These are phyloP conservation scores for Paralvinella palmiformis DNA, from an alignment of 1,140 invertebrate species.

Conservation along the genomic window DNA sequence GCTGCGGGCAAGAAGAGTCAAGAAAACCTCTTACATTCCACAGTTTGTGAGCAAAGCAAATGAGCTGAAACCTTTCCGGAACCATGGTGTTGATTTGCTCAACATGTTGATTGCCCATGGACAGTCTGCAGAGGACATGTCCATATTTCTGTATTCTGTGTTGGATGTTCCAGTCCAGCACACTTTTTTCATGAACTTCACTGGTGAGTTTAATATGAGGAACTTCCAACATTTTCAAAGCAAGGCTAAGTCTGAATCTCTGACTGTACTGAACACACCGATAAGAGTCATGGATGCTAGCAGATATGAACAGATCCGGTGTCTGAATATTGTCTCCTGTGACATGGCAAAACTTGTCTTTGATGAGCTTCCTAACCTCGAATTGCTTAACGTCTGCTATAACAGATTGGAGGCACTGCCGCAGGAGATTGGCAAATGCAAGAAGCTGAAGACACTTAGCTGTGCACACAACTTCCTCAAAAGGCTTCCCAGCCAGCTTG, in stretches of 20 bases:
- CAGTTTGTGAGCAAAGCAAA: not conserved
- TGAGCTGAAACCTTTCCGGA: constrained; percentile 9
- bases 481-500: constrained; percentile 10
- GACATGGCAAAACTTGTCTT: not conserved
- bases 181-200: constrained; percentile 6
- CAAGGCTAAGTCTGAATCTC: not conserved
- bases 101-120: constrained; percentile 9
- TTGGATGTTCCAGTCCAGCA: constrained; percentile 10
- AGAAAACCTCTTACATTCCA: not conserved
- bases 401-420: constrained; percentile 10
- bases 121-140: constrained; percentile 7
- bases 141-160: constrained; percentile 13
- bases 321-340: constrained; percentile 13
- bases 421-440: not conserved
- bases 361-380: constrained; percentile 3
- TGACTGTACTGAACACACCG: constrained; percentile 5
- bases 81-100: not conserved
- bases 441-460: constrained; percentile 7
- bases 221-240: constrained; percentile 14
- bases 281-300: constrained; percentile 1
- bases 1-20: not conserved
- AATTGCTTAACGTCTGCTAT: constrained; percentile 10
- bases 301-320: constrained; percentile 1
- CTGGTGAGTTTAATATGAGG: constrained; percentile 14
- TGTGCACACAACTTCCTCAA: constrained; percentile 13